Conservation (phyloP, 2,888 invertebrate species). For the Tachina grossa region DNA sequence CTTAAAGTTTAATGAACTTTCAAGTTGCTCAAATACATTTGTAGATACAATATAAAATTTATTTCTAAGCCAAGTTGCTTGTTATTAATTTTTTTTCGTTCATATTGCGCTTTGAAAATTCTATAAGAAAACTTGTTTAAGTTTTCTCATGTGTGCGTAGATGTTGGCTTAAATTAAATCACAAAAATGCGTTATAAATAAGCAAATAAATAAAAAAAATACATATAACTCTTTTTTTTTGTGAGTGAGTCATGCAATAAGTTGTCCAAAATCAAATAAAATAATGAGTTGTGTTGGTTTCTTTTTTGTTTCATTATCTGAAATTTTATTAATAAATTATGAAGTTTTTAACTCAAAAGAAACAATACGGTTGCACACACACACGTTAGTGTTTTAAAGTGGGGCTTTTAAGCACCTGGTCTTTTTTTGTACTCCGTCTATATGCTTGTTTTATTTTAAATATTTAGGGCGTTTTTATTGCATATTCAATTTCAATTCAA, state of each 20-base stretch:
- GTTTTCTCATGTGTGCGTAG: conserved; percentile 53
- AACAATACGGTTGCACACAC: conserved; percentile 21
- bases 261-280: conserved; percentile 56
- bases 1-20: conserved; percentile 69
- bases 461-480: conserved; percentile 68
- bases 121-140: conserved; percentile 57
- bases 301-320: conserved; percentile 46
- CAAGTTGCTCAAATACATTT: conserved; percentile 41
- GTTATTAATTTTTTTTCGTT: conserved; percentile 30
- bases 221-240: neutral
- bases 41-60: conserved; percentile 37
- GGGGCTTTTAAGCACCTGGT: conserved; percentile 69
- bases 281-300: conserved; percentile 60
- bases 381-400: conserved; percentile 35
- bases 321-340: conserved; percentile 44
- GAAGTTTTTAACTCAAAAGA: conserved; percentile 29
- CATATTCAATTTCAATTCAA: conserved; percentile 47
- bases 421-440: conserved; percentile 38
- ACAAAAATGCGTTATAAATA: conserved; percentile 65
- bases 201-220: conserved; percentile 1
- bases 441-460: conserved; percentile 53
- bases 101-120: conserved; percentile 23
- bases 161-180: conserved; percentile 62
- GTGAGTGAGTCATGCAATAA: conserved; percentile 63
- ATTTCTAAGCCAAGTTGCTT: conserved; percentile 58